Evolutionary conservation across 2,888 invertebrate species (phyloP), one percentile per base, ranked within the genome.

Genomic region (Idaea biselata): DNA sequence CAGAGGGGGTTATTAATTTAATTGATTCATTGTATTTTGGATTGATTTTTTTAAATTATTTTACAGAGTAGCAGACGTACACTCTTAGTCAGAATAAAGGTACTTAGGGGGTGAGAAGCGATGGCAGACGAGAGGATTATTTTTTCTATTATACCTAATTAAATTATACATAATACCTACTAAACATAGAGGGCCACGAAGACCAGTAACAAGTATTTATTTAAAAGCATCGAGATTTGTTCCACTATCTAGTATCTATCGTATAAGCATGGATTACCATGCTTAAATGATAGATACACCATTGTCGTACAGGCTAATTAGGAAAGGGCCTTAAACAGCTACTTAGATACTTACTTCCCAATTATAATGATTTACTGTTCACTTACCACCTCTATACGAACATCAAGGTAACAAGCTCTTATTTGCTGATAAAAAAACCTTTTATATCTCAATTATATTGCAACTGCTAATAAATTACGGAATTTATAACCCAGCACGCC

Each of bases 391-490:
- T 44, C 11, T 44, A 44, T 44, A 44, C 44, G 44, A 44, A 44
- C 44, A 44, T 44, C n/a, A 18, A 58, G 55, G 54, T 66, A 62
- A 64, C 63, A 63, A 66, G 64, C 58, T 62, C 60, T 33, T 44
- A 53, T 61, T 61, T 57, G 54, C 18, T 5, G 55, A 60, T 59
- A 62, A 58, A 55, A 60, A 25, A 58, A 60, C 59, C 63, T 64
- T 67, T 66, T 59, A 63, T 53, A 61, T 64, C 56, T 63, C 55
- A 63, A 67, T 67, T 64, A 64, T 57, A 57, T 63, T 54, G 59
- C 61, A 60, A 18, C 57, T 64, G 56, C 31, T 18, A 61, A 63
- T 65, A 63, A 63, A 62, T 17, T 58, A 14, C 59, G 61, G 61
- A 68, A 64, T 66, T 67, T 67, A 66, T 63, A 16, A 55, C 60